Evolutionary conservation across 2,113 vertebrate species (phyloP).

Genomic region (Mormoops blainvillei): DNA sequence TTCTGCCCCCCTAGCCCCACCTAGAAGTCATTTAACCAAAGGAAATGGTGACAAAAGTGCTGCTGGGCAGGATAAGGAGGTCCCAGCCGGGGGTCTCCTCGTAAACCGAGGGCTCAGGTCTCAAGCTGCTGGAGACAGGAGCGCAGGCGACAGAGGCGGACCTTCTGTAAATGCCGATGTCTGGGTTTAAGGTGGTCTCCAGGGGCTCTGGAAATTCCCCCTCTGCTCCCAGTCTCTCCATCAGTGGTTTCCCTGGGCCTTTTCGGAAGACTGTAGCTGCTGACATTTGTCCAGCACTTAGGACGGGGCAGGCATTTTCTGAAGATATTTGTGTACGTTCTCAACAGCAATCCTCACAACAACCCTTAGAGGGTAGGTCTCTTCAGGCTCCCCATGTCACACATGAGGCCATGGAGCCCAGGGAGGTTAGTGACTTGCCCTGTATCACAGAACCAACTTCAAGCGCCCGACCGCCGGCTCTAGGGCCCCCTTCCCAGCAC

Average conservation of each 20-base stretch:
- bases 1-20: too few species aligned
- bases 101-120: neutral
- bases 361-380: neutral
- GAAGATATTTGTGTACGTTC: neutral
- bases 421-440: neutral
- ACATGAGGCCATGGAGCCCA: neutral
- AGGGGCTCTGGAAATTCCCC: neutral
- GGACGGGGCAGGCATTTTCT: neutral
- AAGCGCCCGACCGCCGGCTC: neutral
- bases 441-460: neutral
- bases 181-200: neutral
- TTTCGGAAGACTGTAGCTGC: neutral
- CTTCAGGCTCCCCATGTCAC: neutral
- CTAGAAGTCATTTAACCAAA: conserved; percentile 18
- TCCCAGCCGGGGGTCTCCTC: neutral
- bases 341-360: neutral
- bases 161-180: neutral
- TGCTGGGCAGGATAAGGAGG: conserved; percentile 50
- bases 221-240: neutral
- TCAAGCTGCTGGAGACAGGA: neutral
- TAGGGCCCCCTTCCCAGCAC: neutral
- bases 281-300: neutral
- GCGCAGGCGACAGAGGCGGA: neutral
- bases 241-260: neutral
- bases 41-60: conserved; percentile 39